These are phyloP conservation scores for Stichopus chloronotus DNA, from an alignment of 35 echinoderm and acorn worm species.

Conservation along the genomic window DNA sequence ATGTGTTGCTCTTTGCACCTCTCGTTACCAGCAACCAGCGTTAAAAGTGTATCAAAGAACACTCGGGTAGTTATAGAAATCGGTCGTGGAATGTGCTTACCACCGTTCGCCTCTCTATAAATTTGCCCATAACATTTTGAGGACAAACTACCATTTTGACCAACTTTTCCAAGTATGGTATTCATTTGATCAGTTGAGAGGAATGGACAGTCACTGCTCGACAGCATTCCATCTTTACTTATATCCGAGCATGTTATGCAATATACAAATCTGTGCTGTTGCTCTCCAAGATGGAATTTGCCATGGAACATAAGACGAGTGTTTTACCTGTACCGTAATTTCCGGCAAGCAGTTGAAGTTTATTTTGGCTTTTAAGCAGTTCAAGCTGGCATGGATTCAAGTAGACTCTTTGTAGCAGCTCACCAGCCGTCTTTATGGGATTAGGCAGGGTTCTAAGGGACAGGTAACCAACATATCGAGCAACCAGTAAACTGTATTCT, in stretches of 20 bases:
- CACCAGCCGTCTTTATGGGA: slow-evolving; percentile 25
- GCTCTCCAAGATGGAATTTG: not conserved
- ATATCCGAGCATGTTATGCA: slow-evolving; percentile 31
- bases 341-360: not conserved
- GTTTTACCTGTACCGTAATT: slow-evolving; percentile 38
- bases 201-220: not conserved
- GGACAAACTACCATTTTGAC: not conserved
- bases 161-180: not conserved
- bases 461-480: slow-evolving; percentile 9
- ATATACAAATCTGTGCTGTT: not conserved
- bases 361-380: not conserved
- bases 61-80: not conserved
- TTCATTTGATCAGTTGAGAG: not conserved
- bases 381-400: slow-evolving; percentile 7
- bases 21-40: not conserved
- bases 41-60: slow-evolving; percentile 11
- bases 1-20: slow-evolving; percentile 2
- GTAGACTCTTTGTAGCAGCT: not conserved
- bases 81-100: not conserved
- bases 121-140: slow-evolving; percentile 10
- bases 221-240: not conserved
- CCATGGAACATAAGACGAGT: not conserved
- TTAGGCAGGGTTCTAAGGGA: not conserved
- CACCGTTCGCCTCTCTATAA: not conserved
- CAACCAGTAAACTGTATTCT: not conserved